Evolutionary conservation across 2,888 invertebrate genomes (phyloP).

Genomic region (Poecilus cupreus): DNA sequence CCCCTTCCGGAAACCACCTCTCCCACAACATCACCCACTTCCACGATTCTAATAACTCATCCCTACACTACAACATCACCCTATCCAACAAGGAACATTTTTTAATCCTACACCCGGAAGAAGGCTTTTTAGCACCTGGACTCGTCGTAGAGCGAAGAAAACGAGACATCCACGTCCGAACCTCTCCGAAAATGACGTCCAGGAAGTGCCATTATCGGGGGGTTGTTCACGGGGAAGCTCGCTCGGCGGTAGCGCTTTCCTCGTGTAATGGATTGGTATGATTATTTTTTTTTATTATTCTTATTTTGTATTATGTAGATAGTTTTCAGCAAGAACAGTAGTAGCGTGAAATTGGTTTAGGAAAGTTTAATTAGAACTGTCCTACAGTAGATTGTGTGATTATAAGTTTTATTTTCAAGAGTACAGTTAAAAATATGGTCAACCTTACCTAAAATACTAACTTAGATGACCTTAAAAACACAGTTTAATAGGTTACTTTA

Average conservation of each 20-base stretch:
- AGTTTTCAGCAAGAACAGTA: too few species aligned
- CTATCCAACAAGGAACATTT: slow-evolving; percentile 70
- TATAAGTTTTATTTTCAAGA: too few species aligned
- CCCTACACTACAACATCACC: slow-evolving; percentile 75
- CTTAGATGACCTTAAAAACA: too few species aligned
- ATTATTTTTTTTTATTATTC: not conserved
- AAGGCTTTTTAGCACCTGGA: slow-evolving; percentile 80
- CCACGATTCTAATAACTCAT: slow-evolving; percentile 73
- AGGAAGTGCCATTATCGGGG: slow-evolving; percentile 88
- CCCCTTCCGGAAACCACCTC: slow-evolving; percentile 75
- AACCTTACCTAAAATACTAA: too few species aligned
- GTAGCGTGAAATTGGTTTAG: too few species aligned
- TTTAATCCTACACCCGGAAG: slow-evolving; percentile 75
- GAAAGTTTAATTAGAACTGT: too few species aligned
- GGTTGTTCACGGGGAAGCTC: slow-evolving; percentile 80
- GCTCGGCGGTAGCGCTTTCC: slow-evolving; percentile 85
- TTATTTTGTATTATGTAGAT: not conserved
- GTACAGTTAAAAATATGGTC: too few species aligned
- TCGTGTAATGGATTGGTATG: slow-evolving; percentile 88
- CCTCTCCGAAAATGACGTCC: slow-evolving; percentile 73
- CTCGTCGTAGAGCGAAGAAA: slow-evolving; percentile 83
- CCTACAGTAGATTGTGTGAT: too few species aligned
- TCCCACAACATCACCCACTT: slow-evolving; percentile 76
- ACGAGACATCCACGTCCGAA: slow-evolving; percentile 75
- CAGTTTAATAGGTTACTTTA: too few species aligned